A percentile compares a stretch with the other conserved stretches of the same genome.
Evolutionary conservation across 2,888 invertebrate species (phyloP).

Genomic region (Shargacucullia verbasci): DNA sequence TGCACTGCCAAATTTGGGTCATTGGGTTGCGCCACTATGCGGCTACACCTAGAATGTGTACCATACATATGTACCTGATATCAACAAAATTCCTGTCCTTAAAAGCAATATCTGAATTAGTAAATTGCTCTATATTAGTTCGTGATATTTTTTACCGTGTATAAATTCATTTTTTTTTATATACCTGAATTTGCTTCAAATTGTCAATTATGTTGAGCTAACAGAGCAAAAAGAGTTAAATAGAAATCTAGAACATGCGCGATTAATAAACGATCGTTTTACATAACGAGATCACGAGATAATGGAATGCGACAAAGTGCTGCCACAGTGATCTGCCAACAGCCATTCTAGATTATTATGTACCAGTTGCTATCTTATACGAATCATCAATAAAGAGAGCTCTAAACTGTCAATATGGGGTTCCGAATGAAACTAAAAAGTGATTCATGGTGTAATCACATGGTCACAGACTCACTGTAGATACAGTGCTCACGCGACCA

Average conservation of each 20-base stretch:
- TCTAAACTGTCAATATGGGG: conserved; percentile 19
- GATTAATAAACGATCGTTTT: conserved; percentile 15
- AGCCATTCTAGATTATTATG: conserved; percentile 24
- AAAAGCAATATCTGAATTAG: not conserved
- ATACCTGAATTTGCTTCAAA: not conserved
- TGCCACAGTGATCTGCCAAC: conserved; percentile 48
- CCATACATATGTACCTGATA: conserved; percentile 10
- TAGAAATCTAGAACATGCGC: conserved; percentile 11
- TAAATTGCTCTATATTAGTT: not conserved
- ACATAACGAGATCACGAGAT: conserved; percentile 43
- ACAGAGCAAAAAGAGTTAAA: conserved; percentile 2
- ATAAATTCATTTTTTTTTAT: not conserved
- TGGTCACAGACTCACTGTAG: conserved; percentile 3
- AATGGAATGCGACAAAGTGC: conserved; percentile 47
- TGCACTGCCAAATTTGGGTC: conserved; percentile 62
- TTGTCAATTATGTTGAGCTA: not conserved
- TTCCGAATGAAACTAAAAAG: conserved; percentile 33
- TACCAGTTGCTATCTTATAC: conserved; percentile 38
- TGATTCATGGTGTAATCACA: conserved; percentile 47
- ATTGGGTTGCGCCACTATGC: conserved; percentile 57
- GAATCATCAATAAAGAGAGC: conserved; percentile 26
- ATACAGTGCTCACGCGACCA: conserved; percentile 46
- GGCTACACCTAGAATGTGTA: conserved; percentile 34
- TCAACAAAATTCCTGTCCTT: conserved; percentile 2
- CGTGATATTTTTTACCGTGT: too few relatives aligned